These are phyloP conservation scores for Oscheius sp. DNA, from an alignment of 2,888 invertebrate species.

Conservation along the genomic window DNA sequence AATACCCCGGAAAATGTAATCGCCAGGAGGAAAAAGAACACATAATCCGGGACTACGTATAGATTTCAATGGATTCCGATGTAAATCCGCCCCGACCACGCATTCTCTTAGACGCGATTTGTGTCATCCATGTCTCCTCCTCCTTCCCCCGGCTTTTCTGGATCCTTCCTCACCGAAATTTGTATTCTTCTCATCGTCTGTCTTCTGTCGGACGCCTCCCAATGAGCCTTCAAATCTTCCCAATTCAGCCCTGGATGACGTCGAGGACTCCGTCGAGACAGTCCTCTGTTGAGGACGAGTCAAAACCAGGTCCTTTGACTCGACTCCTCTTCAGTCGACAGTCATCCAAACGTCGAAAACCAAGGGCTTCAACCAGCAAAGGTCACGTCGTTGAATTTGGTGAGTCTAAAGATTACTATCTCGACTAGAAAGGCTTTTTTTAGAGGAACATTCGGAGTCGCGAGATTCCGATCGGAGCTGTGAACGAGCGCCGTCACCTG, in stretches of 20 bases:
- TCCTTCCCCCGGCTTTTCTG: constrained; percentile 6
- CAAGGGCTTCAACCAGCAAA: not conserved
- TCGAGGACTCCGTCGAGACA: constrained; percentile 24
- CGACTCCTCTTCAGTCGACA: constrained; percentile 27
- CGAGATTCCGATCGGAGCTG: constrained; percentile 11
- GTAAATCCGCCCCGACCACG: no score
- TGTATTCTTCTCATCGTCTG: constrained; percentile 9
- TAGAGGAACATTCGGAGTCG: not conserved
- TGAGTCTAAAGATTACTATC: not conserved
- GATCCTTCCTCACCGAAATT: not conserved
- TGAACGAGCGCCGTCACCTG: constrained; percentile 2
- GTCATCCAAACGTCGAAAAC: constrained; percentile 16
- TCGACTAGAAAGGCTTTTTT: not conserved
- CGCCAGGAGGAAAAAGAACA: no score
- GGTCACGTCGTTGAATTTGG: constrained; percentile 6
- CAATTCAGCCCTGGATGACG: constrained; percentile 8
- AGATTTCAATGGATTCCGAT: no score
- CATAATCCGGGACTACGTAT: no score
- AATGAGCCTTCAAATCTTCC: not conserved
- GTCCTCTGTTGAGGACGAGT: constrained; percentile 14
- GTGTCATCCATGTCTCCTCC: not conserved
- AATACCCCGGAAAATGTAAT: no score
- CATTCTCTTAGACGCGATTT: no score
- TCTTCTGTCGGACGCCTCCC: not conserved
- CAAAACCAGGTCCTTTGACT: constrained; percentile 16